A percentile compares a stretch with the other conserved stretches of the same genome.
These are phyloP conservation scores for Drosophila meridiana DNA, from an alignment of 2,888 invertebrate genomes.

Conservation along the genomic window DNA sequence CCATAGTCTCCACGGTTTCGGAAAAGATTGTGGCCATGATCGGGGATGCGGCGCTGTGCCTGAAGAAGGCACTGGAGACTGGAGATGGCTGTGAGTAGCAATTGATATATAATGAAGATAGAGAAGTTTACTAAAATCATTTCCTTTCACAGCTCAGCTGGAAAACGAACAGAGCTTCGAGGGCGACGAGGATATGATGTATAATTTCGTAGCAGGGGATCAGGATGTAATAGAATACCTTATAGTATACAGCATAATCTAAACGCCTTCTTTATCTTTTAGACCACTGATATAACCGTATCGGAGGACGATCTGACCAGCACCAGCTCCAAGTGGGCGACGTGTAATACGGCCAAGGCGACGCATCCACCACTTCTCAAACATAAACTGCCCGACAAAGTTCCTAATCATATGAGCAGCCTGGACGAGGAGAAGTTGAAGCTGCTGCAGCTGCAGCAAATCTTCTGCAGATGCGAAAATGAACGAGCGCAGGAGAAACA, in stretches of 20 bases:
- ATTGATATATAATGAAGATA: background rate
- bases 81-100: slow-evolving; percentile 1
- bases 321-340: slow-evolving; percentile 16
- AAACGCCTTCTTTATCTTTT: background rate
- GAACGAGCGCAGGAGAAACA: slow-evolving; percentile 21
- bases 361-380: background rate
- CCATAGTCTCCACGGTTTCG: slow-evolving; percentile 16
- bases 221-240: slow-evolving; percentile 1
- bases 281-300: slow-evolving; percentile 5
- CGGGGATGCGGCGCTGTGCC: slow-evolving; percentile 10
- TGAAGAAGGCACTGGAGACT: background rate
- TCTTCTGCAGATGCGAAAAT: slow-evolving; percentile 20
- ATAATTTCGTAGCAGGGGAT: slow-evolving; percentile 2
- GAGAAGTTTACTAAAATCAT: background rate
- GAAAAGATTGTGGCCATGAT: slow-evolving; percentile 25
- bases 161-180: slow-evolving; percentile 5
- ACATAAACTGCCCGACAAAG: background rate
- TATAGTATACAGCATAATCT: too few species aligned
- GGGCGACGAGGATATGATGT: slow-evolving; percentile 5
- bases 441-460: slow-evolving; percentile 15
- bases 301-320: slow-evolving; percentile 18
- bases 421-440: slow-evolving; percentile 15
- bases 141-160: background rate
- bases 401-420: background rate
- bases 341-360: background rate